A percentile compares a stretch with the other conserved stretches of the same genome.
These are phyloP conservation scores for Pipistrellus pipistrellus DNA, from an alignment of 2,797 vertebrate species.

Conservation along the genomic window DNA sequence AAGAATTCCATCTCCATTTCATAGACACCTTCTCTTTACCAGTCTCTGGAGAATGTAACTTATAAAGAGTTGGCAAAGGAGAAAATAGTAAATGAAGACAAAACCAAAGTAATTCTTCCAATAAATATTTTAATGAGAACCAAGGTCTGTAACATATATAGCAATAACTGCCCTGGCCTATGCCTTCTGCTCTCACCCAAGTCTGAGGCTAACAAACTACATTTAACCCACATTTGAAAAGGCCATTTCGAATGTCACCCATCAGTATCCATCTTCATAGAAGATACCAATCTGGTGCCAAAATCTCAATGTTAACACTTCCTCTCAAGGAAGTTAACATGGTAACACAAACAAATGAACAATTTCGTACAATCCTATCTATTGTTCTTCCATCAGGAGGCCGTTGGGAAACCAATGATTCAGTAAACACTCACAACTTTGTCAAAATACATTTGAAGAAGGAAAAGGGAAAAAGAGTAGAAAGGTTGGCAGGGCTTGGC, in stretches of 20 bases:
- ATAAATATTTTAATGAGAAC: constrained; percentile 91
- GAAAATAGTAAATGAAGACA: constrained; percentile 66
- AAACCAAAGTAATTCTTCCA: constrained; percentile 73
- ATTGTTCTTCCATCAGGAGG: constrained; percentile 52
- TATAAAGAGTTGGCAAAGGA: constrained; percentile 51
- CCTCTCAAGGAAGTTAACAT: constrained; percentile 66
- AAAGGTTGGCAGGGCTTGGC: constrained; percentile 68
- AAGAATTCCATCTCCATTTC: constrained; percentile 51
- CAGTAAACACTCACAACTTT: constrained; percentile 67
- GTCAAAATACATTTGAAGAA: constrained; percentile 78
- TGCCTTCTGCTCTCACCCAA: constrained; percentile 72
- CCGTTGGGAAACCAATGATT: constrained; percentile 72
- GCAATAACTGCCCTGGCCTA: constrained; percentile 70
- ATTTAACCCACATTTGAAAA: constrained; percentile 72
- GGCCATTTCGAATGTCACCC: constrained; percentile 78
- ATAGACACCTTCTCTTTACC: constrained; percentile 45
- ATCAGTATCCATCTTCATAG: constrained; percentile 89
- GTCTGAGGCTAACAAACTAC: constrained; percentile 66
- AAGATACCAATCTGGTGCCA: constrained; percentile 87
- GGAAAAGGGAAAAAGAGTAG: constrained; percentile 68
- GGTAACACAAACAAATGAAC: constrained; percentile 70
- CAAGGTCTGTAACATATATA: constrained; percentile 78
- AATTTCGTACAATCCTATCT: constrained; percentile 48
- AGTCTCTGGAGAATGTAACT: constrained; percentile 40
- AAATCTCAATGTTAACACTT: constrained; percentile 67